phyloP scores from a whole-genome alignment of 2,113 vertebrate genomes.

The Hyperopisus bebe region DNA sequence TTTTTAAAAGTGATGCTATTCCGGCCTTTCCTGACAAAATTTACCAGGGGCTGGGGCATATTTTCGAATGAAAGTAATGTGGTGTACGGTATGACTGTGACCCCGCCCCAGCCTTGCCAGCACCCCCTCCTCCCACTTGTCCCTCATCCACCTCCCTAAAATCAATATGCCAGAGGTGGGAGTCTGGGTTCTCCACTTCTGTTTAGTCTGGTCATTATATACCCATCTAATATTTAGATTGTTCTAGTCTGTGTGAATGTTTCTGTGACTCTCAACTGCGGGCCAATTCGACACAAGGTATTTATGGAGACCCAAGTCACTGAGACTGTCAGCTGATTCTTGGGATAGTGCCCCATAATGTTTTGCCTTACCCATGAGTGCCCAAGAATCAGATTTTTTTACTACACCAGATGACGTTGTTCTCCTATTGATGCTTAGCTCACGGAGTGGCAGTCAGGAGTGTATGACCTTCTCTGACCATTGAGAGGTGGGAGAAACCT shows the following conservation, averaged over 20 bases:
- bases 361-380: background rate
- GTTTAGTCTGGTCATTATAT: background rate
- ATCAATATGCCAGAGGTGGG: background rate
- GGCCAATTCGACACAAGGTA: background rate
- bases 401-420: background rate
- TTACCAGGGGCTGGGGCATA: background rate
- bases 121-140: background rate
- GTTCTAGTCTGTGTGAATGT: background rate
- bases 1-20: background rate
- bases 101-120: background rate
- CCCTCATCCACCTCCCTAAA: background rate
- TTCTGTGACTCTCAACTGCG: background rate
- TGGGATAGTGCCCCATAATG: background rate
- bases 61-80: background rate
- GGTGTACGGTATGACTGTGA: background rate
- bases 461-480: slow-evolving; percentile 14
- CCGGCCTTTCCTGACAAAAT: background rate
- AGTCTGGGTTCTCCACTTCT: background rate
- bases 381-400: no score
- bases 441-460: slow-evolving; percentile 13
- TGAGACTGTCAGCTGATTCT: background rate
- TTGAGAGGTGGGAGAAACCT: background rate
- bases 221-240: background rate
- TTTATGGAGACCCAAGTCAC: background rate
- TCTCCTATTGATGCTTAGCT: background rate